Evolutionary conservation across 2,797 vertebrate species (phyloP).

Genomic region (Hippocampus kuda): DNA sequence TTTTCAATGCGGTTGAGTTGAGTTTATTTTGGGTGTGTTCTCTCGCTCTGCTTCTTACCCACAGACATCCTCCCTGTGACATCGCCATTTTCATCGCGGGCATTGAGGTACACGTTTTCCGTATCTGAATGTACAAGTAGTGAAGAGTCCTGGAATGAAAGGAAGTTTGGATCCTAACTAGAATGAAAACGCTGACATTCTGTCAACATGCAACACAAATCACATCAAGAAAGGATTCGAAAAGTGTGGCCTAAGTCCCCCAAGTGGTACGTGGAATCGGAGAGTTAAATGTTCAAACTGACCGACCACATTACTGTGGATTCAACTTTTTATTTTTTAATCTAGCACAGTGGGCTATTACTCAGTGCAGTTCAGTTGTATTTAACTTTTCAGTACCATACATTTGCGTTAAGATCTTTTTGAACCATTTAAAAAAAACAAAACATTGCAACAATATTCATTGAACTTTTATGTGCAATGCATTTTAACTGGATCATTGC

Average conservation of each 20-base stretch:
- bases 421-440: too few relatives aligned
- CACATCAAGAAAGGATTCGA: neutral
- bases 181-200: neutral
- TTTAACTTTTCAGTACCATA: too few relatives aligned
- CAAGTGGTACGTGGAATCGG: neutral
- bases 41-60: constrained; percentile 67
- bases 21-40: constrained; percentile 4
- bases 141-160: constrained; percentile 71
- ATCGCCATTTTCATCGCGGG: constrained; percentile 76
- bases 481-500: too few relatives aligned
- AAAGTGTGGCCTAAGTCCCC: too few relatives aligned
- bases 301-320: too few relatives aligned
- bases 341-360: too few relatives aligned
- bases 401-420: too few relatives aligned
- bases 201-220: constrained; percentile 3
- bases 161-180: neutral
- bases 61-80: constrained; percentile 84
- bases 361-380: too few relatives aligned
- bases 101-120: constrained; percentile 83
- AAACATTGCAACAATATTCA: too few relatives aligned
- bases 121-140: constrained; percentile 76
- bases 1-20: neutral
- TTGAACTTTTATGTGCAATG: too few relatives aligned
- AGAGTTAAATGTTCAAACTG: too few relatives aligned
- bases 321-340: too few relatives aligned